A percentile compares a stretch with the other conserved stretches of the same genome.
phyloP scores from a whole-genome alignment of 2,888 invertebrate genomes.

The Stegana nigrithorax region DNA sequence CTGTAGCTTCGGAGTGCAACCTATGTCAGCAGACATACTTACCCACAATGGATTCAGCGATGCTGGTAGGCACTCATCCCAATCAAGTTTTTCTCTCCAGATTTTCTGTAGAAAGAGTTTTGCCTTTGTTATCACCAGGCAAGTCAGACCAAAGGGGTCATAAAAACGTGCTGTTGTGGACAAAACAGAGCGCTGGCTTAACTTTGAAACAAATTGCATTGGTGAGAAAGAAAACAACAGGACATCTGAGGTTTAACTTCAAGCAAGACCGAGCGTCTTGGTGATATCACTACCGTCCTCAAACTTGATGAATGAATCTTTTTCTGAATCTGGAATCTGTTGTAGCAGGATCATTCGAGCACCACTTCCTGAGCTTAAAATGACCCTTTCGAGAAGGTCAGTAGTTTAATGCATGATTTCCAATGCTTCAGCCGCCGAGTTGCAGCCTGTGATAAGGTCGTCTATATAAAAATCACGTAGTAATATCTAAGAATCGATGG shows the following conservation, averaged over 20 bases:
- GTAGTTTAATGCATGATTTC: too few species aligned
- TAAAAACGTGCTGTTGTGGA: conserved; percentile 28
- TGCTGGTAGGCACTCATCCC: conserved; percentile 30
- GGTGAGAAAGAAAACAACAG: neutral
- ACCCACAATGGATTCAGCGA: conserved; percentile 6
- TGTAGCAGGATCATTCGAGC: conserved; percentile 9
- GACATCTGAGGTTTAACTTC: neutral
- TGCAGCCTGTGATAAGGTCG: too few species aligned
- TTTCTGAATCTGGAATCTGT: conserved; percentile 13
- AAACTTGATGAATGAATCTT: conserved; percentile 20
- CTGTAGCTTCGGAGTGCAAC: too few species aligned
- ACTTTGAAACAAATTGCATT: neutral
- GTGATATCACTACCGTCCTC: conserved; percentile 21
- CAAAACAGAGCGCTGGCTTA: conserved; percentile 26
- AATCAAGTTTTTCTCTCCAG: conserved; percentile 31
- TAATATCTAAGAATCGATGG: neutral
- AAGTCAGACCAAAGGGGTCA: conserved; percentile 74
- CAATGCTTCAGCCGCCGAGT: too few species aligned
- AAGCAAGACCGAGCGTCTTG: conserved; percentile 22
- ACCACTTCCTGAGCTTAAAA: neutral
- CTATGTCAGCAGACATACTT: too few species aligned
- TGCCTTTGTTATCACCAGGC: conserved; percentile 27
- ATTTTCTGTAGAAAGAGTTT: conserved; percentile 35
- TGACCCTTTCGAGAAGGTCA: too few species aligned
- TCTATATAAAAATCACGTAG: too few species aligned